These are phyloP conservation scores for Pogonocherus hispidulus DNA, from an alignment of 2,888 invertebrate genomes.

Conservation along the genomic window DNA sequence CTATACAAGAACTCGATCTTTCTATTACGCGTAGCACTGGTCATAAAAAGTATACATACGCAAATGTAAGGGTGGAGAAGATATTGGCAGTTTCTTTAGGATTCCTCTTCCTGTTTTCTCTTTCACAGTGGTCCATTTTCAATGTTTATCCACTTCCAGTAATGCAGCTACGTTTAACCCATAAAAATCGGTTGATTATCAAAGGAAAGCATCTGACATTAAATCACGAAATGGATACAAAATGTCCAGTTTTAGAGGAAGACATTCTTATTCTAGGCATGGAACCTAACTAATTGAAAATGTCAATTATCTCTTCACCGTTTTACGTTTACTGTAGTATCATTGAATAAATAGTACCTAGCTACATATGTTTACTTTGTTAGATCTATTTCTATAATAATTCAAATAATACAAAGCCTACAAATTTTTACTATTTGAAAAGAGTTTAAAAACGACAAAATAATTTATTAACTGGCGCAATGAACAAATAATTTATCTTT, in stretches of 20 bases:
- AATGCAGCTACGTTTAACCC: neutral
- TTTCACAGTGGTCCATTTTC: conserved; percentile 52
- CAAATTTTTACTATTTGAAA: conserved; percentile 18
- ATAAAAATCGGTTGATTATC: neutral
- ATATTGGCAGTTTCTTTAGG: conserved; percentile 55
- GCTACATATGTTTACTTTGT: conserved; percentile 3
- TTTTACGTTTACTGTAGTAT: conserved; percentile 5
- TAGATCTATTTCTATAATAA: conserved; percentile 7
- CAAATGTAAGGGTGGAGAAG: conserved; percentile 52
- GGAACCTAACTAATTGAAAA: conserved; percentile 7
- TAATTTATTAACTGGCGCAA: conserved; percentile 15
- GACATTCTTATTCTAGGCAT: neutral
- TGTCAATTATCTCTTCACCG: neutral
- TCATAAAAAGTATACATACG: conserved; percentile 73
- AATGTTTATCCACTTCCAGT: neutral
- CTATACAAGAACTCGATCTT: too few relatives aligned
- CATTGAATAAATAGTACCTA: conserved; percentile 8
- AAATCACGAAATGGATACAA: conserved; percentile 4
- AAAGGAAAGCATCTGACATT: conserved; percentile 8
- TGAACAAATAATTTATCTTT: conserved; percentile 2
- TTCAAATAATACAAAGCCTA: conserved; percentile 11
- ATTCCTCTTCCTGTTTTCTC: conserved; percentile 51
- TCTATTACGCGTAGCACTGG: too few relatives aligned
- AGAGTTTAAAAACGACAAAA: conserved; percentile 25
- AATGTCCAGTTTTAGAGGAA: neutral